These are phyloP conservation scores for Terrapene triunguis DNA, from an alignment of 2,113 vertebrate genomes.

Conservation along the genomic window DNA sequence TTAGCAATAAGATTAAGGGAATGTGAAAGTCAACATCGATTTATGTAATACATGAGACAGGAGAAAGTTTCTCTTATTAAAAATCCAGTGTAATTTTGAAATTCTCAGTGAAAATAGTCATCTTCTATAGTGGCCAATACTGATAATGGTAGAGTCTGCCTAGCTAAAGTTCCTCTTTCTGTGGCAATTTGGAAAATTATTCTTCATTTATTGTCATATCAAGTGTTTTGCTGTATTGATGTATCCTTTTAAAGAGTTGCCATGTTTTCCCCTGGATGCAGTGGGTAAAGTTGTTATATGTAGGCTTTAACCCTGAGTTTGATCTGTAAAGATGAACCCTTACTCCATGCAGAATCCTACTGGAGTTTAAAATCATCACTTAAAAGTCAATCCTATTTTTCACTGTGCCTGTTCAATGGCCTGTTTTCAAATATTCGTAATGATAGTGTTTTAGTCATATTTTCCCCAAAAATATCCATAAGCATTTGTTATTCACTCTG, in stretches of 20 bases:
- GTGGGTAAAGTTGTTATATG: background rate
- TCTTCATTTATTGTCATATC: background rate
- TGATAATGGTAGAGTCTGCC: background rate
- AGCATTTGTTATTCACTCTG: background rate
- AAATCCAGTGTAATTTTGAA: background rate
- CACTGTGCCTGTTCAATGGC: background rate
- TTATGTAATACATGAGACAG: background rate
- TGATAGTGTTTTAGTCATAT: background rate
- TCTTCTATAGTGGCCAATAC: background rate
- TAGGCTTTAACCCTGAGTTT: background rate
- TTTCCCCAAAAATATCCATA: background rate
- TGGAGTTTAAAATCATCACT: too few species aligned
- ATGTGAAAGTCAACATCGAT: background rate
- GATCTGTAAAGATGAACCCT: background rate
- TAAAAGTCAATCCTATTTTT: background rate
- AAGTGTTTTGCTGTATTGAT: background rate
- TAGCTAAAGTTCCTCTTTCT: background rate
- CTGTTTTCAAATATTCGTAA: background rate
- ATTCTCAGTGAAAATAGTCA: background rate
- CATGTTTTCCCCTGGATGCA: background rate
- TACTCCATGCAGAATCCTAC: rapidly evolving
- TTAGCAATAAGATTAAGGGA: background rate
- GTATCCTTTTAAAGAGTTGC: background rate
- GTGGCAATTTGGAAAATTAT: background rate
- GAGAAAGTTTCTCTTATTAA: background rate